Percentiles rank a stretch among this genome's conserved stretches.
These are phyloP conservation scores for Nothoprocta perdicaria DNA, from an alignment of 2,113 vertebrate species.

Conservation along the genomic window DNA sequence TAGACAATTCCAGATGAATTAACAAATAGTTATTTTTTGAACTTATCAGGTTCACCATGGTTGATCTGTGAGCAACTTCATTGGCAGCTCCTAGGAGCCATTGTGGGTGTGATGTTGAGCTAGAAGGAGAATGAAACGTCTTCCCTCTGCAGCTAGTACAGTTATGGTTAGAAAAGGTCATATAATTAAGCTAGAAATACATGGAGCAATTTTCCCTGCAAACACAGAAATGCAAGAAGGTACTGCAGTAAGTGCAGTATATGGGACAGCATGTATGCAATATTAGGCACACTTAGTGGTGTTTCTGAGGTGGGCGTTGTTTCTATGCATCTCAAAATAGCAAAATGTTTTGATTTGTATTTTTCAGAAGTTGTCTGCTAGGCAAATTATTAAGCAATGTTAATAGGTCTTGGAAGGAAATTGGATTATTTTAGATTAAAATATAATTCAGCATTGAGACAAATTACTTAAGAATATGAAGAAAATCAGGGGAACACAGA, in stretches of 20 bases:
- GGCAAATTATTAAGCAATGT: neutral
- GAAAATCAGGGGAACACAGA: neutral
- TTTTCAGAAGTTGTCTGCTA: neutral
- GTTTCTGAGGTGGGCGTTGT: rapidly evolving
- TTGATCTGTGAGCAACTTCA: neutral
- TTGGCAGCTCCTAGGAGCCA: neutral
- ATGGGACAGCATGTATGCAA: rapidly evolving
- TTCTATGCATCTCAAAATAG: neutral
- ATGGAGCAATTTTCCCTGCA: neutral
- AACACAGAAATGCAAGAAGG: neutral
- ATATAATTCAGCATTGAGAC: neutral
- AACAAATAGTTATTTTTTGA: neutral
- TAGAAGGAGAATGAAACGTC: neutral
- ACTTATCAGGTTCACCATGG: neutral
- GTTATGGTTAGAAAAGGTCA: neutral
- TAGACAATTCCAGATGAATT: neutral
- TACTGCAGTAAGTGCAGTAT: neutral
- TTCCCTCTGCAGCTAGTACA: neutral
- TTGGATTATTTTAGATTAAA: conserved; percentile 7
- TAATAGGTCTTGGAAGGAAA: neutral
- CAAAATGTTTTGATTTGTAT: neutral
- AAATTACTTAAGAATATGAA: neutral
- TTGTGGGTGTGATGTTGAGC: neutral
- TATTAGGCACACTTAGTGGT: neutral
- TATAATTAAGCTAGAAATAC: too few species aligned